Evolutionary conservation across 2,888 invertebrate species (phyloP), one percentile per base, ranked within the genome.

Genomic region (Scaptodrosophila latifasciaeformis): DNA sequence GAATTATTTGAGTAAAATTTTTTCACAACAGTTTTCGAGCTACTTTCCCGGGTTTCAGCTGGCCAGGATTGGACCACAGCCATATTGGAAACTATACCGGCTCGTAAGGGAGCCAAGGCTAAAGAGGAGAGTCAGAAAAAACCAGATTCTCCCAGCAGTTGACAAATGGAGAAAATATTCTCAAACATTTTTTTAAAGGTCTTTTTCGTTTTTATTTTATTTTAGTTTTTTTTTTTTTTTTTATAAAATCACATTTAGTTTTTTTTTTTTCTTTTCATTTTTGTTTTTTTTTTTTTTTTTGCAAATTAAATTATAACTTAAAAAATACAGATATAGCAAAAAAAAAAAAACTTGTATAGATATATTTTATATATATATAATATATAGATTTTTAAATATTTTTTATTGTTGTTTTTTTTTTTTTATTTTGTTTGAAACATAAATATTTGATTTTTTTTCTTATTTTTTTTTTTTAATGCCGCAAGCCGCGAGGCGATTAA

Each of bases 51-150:
- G 70, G 90, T 95, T 4, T 90, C 91, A n/a, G 92, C 92, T 86
- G 94, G 94, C 2, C 88, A 90, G 78, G 87, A 90, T 0, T 96
- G 96, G 93, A 91, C 92, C 79, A 91, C 95, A 47, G 90, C 94
- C 1, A 90, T 96, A 62, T 87, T 95, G 64, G 88, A 90, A 80
- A 92, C 92, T 2, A 87, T 96, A 63, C 96, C 96, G 1, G 88
- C 90, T 74, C 88, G 96, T 42, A 95, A 94, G 86, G 92, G 93
- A 21, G 93, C 92, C 24, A 89, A 82, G 53, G 70, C 80, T 0
- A 89, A 85, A 54, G 27, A 34, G n/a, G n/a, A n/a, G n/a, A n/a
- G n/a, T n/a, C n/a, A n/a, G n/a, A n/a, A n/a, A n/a, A n/a, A n/a
- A n/a, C n/a, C n/a, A n/a, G n/a, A n/a, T n/a, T n/a, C n/a, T n/a